Evolutionary conservation across 2,888 invertebrate genomes (phyloP), one percentile per base, ranked within the genome.

Genomic region (Acleris holmiana): DNA sequence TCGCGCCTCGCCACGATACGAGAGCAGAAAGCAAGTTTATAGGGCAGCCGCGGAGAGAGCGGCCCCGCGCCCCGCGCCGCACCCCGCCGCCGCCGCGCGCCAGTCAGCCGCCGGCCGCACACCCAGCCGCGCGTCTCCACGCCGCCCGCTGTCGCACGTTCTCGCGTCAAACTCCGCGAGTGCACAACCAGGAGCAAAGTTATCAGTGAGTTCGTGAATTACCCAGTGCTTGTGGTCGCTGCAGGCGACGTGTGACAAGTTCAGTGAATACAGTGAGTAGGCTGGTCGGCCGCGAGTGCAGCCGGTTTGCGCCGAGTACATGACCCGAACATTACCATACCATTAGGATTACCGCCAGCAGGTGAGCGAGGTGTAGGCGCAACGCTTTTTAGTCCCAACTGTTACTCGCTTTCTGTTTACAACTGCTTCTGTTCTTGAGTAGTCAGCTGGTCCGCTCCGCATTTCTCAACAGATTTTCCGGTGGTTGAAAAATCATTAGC

Each of bases 21-120:
- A 83, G 82, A 83, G 83, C 82, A 83, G 81, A 83, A 85, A 84
- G 78, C 85, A 83, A 86, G 84, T 87, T 86, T 86, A 79, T 86
- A 85, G 89, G 85, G 82, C 85, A 80, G 76, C 78, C 79, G 83
- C 73, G 75, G 80, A 74, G 80, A 74, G 76, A 75, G 75, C 69
- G 54, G 75, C 69, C 55, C 67, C 61, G 64, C 67, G 69, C 73
- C 68, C 75, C 69, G 67, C 68, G 62, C 69, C 76, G 61, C 74
- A 72, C 53, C 6, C 61, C 55, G 53, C 53, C 61, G 64, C 47
- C 60, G 57, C 69, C 69, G 63, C 68, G 62, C 70, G 63, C 71
- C 68, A 60, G 63, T 71, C 72, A 65, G 71, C 80, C 84, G 78
- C 68, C 76, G 76, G 61, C 54, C 67, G 70, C 78, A 76, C 68